A percentile compares a stretch with the other conserved stretches of the same genome.
These are phyloP conservation scores for Hyla sarda DNA, from an alignment of 2,113 vertebrate species.

Conservation along the genomic window DNA sequence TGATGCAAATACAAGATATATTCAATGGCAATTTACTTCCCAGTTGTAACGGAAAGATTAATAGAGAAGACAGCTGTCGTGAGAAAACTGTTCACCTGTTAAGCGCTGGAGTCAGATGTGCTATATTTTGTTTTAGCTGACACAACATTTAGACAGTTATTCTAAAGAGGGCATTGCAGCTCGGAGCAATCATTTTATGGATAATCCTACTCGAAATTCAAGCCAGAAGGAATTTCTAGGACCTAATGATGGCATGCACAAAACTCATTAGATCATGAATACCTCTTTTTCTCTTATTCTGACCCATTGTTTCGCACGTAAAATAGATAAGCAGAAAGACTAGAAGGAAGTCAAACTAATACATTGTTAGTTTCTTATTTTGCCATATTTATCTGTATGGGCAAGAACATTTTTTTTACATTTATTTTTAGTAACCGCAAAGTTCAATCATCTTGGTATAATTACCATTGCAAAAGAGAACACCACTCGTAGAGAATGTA, in stretches of 20 bases:
- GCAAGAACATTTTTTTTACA: background rate
- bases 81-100: constrained; percentile 39
- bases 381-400: background rate
- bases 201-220: constrained; percentile 34
- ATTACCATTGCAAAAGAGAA: background rate
- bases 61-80: constrained; percentile 25
- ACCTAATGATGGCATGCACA: constrained; percentile 10
- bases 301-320: background rate
- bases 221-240: constrained; percentile 24
- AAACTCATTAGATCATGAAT: constrained; percentile 13
- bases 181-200: constrained; percentile 17
- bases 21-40: constrained; percentile 11
- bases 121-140: constrained; percentile 46
- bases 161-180: constrained; percentile 33
- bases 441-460: background rate
- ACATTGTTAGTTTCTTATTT: background rate
- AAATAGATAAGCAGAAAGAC: background rate
- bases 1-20: background rate
- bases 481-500: too few relatives aligned
- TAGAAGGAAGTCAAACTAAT: background rate
- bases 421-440: too few relatives aligned
- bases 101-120: constrained; percentile 18
- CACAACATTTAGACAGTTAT: constrained; percentile 48
- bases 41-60: constrained; percentile 2
- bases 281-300: background rate